Percentiles rank a stretch among this genome's conserved stretches.
Conservation (phyloP, 2,888 invertebrate species). For the Pyrrhosoma nymphula region DNA sequence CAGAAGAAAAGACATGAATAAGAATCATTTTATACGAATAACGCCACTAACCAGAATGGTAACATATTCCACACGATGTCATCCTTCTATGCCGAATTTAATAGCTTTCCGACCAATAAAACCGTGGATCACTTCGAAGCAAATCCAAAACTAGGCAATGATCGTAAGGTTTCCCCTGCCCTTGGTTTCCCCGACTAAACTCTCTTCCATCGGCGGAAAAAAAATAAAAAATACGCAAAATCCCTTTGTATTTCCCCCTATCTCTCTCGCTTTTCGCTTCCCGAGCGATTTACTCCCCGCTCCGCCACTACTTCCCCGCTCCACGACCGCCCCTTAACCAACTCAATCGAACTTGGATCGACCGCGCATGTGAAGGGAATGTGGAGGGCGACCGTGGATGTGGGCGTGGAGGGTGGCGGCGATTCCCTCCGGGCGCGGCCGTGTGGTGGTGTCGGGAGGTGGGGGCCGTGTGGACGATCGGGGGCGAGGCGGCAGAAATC, state of each 20-base stretch:
- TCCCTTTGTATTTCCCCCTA: background rate
- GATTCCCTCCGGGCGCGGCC: background rate
- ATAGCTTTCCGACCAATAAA: background rate
- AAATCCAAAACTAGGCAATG: background rate
- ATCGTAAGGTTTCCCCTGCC: background rate
- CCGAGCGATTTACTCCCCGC: background rate
- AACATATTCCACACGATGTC: too few species aligned
- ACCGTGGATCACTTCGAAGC: background rate
- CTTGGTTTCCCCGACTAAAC: background rate
- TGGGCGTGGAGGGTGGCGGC: background rate
- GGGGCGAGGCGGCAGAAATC: background rate
- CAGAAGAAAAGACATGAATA: too few species aligned
- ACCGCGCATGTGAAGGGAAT: background rate
- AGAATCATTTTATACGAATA: too few species aligned
- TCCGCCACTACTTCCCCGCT: background rate
- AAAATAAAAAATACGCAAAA: background rate
- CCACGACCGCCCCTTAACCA: background rate
- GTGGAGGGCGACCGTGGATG: background rate
- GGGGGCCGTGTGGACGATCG: background rate
- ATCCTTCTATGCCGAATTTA: too few species aligned
- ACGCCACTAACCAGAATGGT: too few species aligned
- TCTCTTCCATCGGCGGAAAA: background rate
- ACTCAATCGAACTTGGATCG: slow-evolving; percentile 29
- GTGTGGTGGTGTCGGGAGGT: too few species aligned
- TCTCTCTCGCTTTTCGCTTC: background rate